These are phyloP conservation scores for Empis livida DNA, from an alignment of 2,888 invertebrate species.

Conservation along the genomic window DNA sequence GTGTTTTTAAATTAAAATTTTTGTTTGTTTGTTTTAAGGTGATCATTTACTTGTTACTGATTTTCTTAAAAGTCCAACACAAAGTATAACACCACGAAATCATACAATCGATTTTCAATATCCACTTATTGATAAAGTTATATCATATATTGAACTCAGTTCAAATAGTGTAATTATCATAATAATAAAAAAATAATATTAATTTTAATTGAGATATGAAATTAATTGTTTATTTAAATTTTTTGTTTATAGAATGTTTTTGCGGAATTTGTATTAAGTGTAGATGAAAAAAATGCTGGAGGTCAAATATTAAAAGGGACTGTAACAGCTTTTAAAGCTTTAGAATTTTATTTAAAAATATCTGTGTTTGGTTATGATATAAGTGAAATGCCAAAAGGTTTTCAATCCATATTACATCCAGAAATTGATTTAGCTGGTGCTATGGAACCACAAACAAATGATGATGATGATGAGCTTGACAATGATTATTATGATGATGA, in stretches of 20 bases:
- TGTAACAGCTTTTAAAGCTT: constrained; percentile 15
- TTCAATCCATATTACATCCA: constrained; percentile 19
- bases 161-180: constrained; percentile 22
- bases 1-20: background rate
- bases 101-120: constrained; percentile 24
- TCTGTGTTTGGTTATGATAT: constrained; percentile 24
- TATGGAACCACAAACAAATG: constrained; percentile 10
- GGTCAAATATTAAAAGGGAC: constrained; percentile 14
- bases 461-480: constrained; percentile 4
- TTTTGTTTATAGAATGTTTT: constrained; percentile 21
- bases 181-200: background rate
- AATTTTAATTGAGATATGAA: background rate
- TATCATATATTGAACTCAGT: constrained; percentile 25
- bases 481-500: constrained; percentile 11
- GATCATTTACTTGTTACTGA: constrained; percentile 29
- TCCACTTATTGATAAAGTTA: constrained; percentile 20
- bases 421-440: constrained; percentile 20
- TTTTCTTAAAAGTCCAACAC: constrained; percentile 20
- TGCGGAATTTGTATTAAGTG: constrained; percentile 18
- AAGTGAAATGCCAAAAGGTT: constrained; percentile 16
- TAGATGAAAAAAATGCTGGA: constrained; percentile 1
- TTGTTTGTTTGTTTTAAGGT: constrained; percentile 6
- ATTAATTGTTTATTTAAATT: background rate
- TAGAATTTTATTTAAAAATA: constrained; percentile 21
- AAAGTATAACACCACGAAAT: constrained; percentile 13